phyloP scores from a whole-genome alignment of 2,113 vertebrate species.

The Sorex fumeus region DNA sequence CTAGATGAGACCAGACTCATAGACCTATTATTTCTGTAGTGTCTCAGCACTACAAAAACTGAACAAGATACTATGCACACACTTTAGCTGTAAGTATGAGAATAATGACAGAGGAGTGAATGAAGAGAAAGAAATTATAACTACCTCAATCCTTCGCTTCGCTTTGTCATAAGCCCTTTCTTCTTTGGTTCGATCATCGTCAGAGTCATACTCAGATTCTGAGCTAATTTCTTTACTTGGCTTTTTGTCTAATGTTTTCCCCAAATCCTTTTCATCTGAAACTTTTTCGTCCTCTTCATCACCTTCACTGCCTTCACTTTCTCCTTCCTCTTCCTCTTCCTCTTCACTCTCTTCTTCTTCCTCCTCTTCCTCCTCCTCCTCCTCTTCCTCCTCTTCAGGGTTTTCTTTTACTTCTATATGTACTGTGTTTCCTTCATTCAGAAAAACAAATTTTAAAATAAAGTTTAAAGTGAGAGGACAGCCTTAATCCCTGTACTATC shows the following conservation, averaged over 20 bases:
- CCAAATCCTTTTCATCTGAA: slow-evolving; percentile 88
- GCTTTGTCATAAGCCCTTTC: slow-evolving; percentile 96
- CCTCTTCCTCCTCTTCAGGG: slow-evolving; percentile 84
- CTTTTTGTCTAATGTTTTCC: slow-evolving; percentile 87
- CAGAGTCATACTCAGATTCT: slow-evolving; percentile 95
- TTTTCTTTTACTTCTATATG: slow-evolving; percentile 97
- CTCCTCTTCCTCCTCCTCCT: slow-evolving; percentile 81
- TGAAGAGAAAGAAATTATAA: slow-evolving; percentile 10
- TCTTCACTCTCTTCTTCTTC: slow-evolving; percentile 92
- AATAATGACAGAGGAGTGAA: background rate
- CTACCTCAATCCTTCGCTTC: slow-evolving; percentile 97
- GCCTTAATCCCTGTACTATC: background rate
- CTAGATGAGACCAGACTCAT: background rate
- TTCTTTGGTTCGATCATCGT: slow-evolving; percentile 96
- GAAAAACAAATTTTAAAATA: slow-evolving; percentile 67
- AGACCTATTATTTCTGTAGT: background rate
- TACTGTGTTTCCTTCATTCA: slow-evolving; percentile 94
- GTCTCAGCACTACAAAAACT: background rate
- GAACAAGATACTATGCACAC: background rate
- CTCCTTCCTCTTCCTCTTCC: slow-evolving; percentile 86
- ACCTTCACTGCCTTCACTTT: slow-evolving; percentile 92
- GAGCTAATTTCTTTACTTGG: slow-evolving; percentile 92
- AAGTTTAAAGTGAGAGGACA: slow-evolving; percentile 58
- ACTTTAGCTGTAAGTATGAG: background rate
- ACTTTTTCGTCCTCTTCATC: slow-evolving; percentile 92